Percentiles rank a stretch among this genome's conserved stretches.
Conservation (phyloP, 2,888 invertebrate species). For the Diplazon laetatorius region DNA sequence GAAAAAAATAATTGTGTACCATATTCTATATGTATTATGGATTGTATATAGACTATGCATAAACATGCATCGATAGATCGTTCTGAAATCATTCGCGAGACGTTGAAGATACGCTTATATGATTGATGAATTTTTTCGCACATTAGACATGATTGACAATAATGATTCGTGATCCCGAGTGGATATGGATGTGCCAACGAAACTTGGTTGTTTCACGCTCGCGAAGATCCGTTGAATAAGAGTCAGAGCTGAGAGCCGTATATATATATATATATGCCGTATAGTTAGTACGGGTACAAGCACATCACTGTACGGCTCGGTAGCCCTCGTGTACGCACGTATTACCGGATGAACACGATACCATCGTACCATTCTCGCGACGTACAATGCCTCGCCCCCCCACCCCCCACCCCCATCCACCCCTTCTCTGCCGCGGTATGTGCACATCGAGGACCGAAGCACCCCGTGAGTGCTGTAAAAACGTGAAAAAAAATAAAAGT, state of each 20-base stretch:
- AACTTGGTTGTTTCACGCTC: slow-evolving; percentile 41
- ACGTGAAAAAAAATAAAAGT: slow-evolving; percentile 12
- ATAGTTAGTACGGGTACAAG: slow-evolving; percentile 1
- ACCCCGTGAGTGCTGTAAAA: slow-evolving; percentile 25
- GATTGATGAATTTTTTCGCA: too few relatives aligned
- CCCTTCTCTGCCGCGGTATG: background rate
- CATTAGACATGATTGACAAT: too few relatives aligned
- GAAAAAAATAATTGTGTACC: too few relatives aligned
- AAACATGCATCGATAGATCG: too few relatives aligned
- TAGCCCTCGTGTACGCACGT: slow-evolving; percentile 27
- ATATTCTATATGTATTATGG: too few relatives aligned
- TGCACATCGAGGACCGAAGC: background rate
- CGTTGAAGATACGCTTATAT: too few relatives aligned
- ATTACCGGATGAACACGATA: slow-evolving; percentile 24
- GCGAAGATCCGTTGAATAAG: slow-evolving; percentile 36
- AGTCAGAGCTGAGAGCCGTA: slow-evolving; percentile 2
- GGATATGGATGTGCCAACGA: slow-evolving; percentile 12
- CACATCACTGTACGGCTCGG: slow-evolving; percentile 10
- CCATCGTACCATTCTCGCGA: background rate
- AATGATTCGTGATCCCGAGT: slow-evolving; percentile 4
- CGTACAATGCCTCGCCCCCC: background rate
- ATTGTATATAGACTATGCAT: too few relatives aligned
- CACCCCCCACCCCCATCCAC: background rate
- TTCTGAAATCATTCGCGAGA: too few relatives aligned
- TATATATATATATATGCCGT: too few relatives aligned